Percentiles rank a stretch among this genome's conserved stretches.
phyloP scores from a whole-genome alignment of 2,888 invertebrate species.

The Dorcus hopei region DNA sequence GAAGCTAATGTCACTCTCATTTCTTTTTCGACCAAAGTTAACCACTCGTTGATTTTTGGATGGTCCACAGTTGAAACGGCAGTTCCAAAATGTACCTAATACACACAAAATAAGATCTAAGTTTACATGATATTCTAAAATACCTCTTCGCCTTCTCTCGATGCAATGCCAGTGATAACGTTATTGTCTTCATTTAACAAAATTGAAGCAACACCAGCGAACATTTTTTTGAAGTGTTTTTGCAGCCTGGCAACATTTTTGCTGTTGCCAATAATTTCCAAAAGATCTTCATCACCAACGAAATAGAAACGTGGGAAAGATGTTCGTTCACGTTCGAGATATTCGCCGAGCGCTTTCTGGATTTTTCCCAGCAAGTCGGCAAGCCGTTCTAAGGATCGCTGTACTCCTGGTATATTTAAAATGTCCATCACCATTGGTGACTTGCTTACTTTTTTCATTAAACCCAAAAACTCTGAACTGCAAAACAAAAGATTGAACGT shows the following conservation, averaged over 20 bases:
- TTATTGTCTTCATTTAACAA: constrained; percentile 91
- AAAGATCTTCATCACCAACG: constrained; percentile 97
- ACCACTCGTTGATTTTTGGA: constrained; percentile 99
- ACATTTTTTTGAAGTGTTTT: constrained; percentile 99
- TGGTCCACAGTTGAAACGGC: constrained; percentile 88
- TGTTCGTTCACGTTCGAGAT: constrained; percentile 94
- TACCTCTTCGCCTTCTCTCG: constrained; percentile 95
- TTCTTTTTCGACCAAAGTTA: constrained; percentile 92
- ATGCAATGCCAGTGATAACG: constrained; percentile 87
- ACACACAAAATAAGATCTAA: neutral
- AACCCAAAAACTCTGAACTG: constrained; percentile 94
- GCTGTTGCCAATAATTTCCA: constrained; percentile 99
- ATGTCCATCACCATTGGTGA: constrained; percentile 99
- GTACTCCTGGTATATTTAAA: constrained; percentile 94
- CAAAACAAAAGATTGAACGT: constrained; percentile 19
- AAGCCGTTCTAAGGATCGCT: constrained; percentile 89
- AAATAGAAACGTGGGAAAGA: constrained; percentile 99
- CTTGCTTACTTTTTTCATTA: constrained; percentile 99
- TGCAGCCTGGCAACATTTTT: constrained; percentile 96
- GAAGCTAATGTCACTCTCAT: constrained; percentile 96
- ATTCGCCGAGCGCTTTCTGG: constrained; percentile 99
- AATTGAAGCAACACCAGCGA: constrained; percentile 96
- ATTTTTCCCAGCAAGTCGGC: constrained; percentile 98
- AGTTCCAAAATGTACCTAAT: constrained; percentile 65
- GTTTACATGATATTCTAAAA: neutral